Evolutionary conservation across 2,113 vertebrate genomes (phyloP), one percentile per base, ranked within the genome.

Genomic region (Scomber japonicus): DNA sequence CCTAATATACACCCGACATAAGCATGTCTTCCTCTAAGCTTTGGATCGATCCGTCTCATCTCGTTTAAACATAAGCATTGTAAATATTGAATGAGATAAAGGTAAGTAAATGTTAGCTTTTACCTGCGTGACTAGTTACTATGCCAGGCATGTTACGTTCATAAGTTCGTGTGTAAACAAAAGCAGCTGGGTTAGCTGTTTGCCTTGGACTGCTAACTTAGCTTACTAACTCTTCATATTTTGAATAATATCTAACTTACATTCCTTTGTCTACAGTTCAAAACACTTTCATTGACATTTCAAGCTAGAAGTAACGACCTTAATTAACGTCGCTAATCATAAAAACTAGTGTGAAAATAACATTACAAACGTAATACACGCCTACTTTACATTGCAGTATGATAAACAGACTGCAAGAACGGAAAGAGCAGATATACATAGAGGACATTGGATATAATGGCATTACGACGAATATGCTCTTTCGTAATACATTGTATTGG

Each of bases 151-250:
- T 2, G 24, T 27, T 27, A 27, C 2, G 24, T 3, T 27, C 35
- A 40, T 17, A 2, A 9, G 0, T 50, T 56, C 54, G 21, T 44
- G 10, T 78, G 53, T 80, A 70, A 84, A 75, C 56, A 79, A 53
- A 27, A 67, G 16, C 21, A 8, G 5, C 15, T 40, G 35, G 35
- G 2, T 35, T 48, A 40, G 35, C 35, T 9, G 35, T 40, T 40
- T 40, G 35, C 35, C 35, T 40, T 40, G 35, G 2, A 40, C 6
- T 40, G 35, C 35, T 40, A 40, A 40, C 35, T 40, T 50, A 21
- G 9, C 54, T 50, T n/a, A 11, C 11, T 15, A 57, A 11, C 50
- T 6, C 1, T 2, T 59, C 3, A 3, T 19, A 27, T 68, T 44
- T 45, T 50, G 1, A 17, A 40, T 10, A 21, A 2, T 9, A 10